phyloP scores from a whole-genome alignment of 2,888 invertebrate genomes.

The Quadroppia sp. region DNA sequence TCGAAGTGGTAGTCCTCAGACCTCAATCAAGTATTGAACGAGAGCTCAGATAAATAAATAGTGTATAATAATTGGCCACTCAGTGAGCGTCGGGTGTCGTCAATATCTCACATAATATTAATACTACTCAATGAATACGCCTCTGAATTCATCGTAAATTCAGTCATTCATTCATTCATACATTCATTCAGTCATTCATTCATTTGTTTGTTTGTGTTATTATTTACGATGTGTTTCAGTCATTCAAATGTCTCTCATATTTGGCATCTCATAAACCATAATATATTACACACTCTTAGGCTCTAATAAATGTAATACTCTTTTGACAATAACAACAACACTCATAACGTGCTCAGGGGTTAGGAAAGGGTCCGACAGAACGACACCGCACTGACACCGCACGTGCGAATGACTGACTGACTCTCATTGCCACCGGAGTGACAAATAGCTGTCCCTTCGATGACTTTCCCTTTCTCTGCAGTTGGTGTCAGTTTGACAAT shows the following conservation, averaged over 20 bases:
- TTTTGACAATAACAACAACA: too few species aligned
- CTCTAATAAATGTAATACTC: background rate
- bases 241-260: background rate
- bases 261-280: too few species aligned
- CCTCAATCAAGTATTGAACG: conserved; percentile 8
- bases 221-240: conserved; percentile 26
- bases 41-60: conserved; percentile 1
- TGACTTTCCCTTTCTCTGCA: background rate
- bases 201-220: conserved; percentile 20
- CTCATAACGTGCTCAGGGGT: background rate
- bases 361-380: conserved; percentile 5
- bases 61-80: background rate
- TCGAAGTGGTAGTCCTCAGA: conserved; percentile 15
- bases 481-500: conserved; percentile 26
- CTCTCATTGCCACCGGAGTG: conserved; percentile 23
- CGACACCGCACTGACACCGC: conserved; percentile 10
- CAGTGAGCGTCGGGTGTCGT: background rate
- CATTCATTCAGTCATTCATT: conserved; percentile 23
- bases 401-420: conserved; percentile 27
- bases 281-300: background rate
- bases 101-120: background rate
- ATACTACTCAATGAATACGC: background rate
- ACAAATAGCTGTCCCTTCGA: conserved; percentile 32
- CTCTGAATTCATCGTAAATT: conserved; percentile 28
- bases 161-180: too few species aligned